Percentiles rank a stretch among this genome's conserved stretches.
Evolutionary conservation across 2,797 vertebrate genomes (phyloP).

Genomic region (Brachymystax lenok): DNA sequence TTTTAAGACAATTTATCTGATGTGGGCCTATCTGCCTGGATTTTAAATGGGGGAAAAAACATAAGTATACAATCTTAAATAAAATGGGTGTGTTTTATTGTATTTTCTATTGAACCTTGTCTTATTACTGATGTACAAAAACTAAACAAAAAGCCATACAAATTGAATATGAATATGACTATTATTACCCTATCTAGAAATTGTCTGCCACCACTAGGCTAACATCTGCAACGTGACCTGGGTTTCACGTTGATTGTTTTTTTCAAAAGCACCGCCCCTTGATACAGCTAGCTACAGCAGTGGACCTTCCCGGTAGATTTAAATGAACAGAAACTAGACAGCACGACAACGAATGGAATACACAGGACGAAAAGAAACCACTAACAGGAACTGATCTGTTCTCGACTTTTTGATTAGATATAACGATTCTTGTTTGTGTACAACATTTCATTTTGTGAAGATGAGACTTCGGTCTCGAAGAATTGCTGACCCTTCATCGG

Average conservation of each 20-base stretch:
- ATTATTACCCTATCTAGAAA: not conserved
- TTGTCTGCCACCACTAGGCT: not conserved
- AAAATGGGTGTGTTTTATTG: not conserved
- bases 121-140: slow-evolving; percentile 13
- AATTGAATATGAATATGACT: too few relatives aligned
- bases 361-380: not conserved
- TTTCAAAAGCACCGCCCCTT: slow-evolving; percentile 61
- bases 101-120: slow-evolving; percentile 14
- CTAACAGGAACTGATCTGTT: not conserved
- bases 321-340: slow-evolving; percentile 33
- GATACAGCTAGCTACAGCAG: not conserved
- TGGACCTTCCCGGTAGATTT: slow-evolving; percentile 62
- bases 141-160: not conserved
- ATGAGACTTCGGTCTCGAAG: slow-evolving; percentile 77
- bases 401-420: not conserved
- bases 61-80: not conserved
- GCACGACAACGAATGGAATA: not conserved
- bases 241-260: slow-evolving; percentile 42
- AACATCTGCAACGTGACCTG: slow-evolving; percentile 50
- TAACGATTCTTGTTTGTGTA: not conserved
- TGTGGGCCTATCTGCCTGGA: not conserved
- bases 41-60: not conserved
- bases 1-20: not conserved
- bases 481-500: slow-evolving; percentile 35
- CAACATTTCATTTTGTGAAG: not conserved